Base-by-base conservation (phyloP, 92 coral and sea anemone genomes). In the Pocillopora grandis region DNA sequence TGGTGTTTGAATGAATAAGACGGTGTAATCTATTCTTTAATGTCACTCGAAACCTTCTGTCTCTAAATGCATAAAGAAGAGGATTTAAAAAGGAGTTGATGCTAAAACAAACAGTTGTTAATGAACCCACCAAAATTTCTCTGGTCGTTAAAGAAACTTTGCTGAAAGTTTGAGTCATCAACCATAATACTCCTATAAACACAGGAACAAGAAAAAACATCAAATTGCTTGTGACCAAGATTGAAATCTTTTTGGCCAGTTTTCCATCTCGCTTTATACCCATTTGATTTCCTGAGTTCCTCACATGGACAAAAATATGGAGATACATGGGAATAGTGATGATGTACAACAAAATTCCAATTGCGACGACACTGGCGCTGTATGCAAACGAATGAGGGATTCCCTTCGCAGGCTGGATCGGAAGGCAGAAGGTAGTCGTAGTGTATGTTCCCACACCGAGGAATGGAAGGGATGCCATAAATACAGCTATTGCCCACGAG, bases 391-490 rank as follows among this genome's bases (percentile, higher is more conserved):
- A 71, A n/a, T 84, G 73, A 16, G 92, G 89, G 20, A 93, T 92
- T 19, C 33, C 76, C 61, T 80, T 87, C 11, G 92, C 88, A n/a
- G 97, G 97, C 75, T 93, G 97, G 21, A 93, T 89, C 1, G 97
- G 97, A 17, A 93, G 85, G 21, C 97, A 93, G 87, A 91, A 93
- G 1, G 97, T 93, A 63, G 92, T 93, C 12, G 93, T 87, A 15
- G 89, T 84, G 90, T 93, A 93, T 9, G 97, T 91, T 9, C 97
- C 97, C 57, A 91, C 72, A 5, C 93, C 85, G 19, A 76, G 74
- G 63, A 91, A 42, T 49, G 97, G 97, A 42, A 91, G 83, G 2
- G 84, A 65, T 5, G 97, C 97, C 1, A 86, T 80, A 18, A 68
- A 13, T 10, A 91, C 15, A 3, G 97, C 90, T 52, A 87, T 64